These are phyloP conservation scores for Drosophila basisetae DNA, from an alignment of 2,888 invertebrate species.

Conservation along the genomic window DNA sequence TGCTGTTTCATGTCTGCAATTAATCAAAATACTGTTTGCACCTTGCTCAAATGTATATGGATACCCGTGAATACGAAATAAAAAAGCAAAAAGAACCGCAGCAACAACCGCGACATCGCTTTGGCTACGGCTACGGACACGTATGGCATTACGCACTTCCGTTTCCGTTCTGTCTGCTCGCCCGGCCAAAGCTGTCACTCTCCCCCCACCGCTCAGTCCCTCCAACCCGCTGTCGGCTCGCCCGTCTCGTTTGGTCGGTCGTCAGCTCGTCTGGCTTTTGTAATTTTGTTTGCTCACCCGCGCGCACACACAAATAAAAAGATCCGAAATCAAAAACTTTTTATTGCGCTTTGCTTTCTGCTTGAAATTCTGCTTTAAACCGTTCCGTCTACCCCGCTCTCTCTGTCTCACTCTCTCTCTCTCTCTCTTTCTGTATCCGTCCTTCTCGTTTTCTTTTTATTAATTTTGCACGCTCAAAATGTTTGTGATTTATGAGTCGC, in stretches of 20 bases:
- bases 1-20: conserved; percentile 62
- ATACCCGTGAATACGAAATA: background rate
- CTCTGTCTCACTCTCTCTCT: background rate
- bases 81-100: conserved; percentile 20
- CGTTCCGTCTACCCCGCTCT: background rate
- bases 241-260: background rate
- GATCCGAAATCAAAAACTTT: conserved; percentile 67
- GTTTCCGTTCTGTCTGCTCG: conserved; percentile 57
- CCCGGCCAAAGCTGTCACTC: conserved; percentile 14
- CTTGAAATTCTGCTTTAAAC: conserved; percentile 5
- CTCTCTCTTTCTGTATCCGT: background rate
- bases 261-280: conserved; percentile 24
- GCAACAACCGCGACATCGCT: conserved; percentile 13
- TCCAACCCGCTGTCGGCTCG: background rate
- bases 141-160: conserved; percentile 75
- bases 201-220: background rate
- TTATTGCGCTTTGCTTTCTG: conserved; percentile 61
- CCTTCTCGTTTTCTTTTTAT: conserved; percentile 30
- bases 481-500: conserved; percentile 73
- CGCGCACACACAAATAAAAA: conserved; percentile 51
- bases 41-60: conserved; percentile 48
- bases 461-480: conserved; percentile 67
- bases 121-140: conserved; percentile 41
- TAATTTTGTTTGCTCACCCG: conserved; percentile 51
- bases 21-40: conserved; percentile 73